Conservation (phyloP, 2,113 vertebrate genomes). For the Rynchops niger region DNA sequence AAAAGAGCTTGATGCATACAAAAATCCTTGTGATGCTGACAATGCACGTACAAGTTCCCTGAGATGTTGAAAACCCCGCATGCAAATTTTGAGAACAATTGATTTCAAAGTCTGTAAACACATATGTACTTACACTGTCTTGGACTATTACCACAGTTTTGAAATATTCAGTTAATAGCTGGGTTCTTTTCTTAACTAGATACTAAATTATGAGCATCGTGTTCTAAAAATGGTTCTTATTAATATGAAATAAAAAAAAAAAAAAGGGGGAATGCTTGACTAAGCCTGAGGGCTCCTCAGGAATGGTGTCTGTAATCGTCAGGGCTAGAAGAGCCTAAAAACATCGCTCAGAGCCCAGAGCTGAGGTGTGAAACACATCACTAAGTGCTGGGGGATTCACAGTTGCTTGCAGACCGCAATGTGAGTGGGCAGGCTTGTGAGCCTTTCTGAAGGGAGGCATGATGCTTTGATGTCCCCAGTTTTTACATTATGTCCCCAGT, state of each 20-base stretch:
- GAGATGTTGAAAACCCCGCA: background rate
- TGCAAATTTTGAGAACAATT: background rate
- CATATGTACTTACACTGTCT: background rate
- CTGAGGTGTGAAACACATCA: slow-evolving; percentile 17
- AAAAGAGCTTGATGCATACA: background rate
- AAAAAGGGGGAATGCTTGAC: background rate
- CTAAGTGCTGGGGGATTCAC: slow-evolving; percentile 2
- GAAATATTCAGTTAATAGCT: background rate
- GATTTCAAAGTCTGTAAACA: background rate
- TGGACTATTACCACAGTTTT: background rate
- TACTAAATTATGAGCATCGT: background rate
- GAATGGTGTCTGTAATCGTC: background rate
- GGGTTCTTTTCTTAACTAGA: background rate
- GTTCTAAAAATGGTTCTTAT: background rate
- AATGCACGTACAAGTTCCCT: background rate
- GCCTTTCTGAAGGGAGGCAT: slow-evolving; percentile 5
- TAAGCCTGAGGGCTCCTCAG: background rate
- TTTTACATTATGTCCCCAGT: slow-evolving; percentile 36
- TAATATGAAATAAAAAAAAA: background rate
- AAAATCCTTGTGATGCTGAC: background rate
- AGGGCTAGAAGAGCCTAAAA: background rate
- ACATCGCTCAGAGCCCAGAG: background rate
- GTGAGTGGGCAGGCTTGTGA: slow-evolving; percentile 32
- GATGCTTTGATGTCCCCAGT: slow-evolving; percentile 42
- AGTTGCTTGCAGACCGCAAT: slow-evolving; percentile 25